Conservation (phyloP, 2,113 vertebrate genomes). For the Rhizomys pruinosus region DNA sequence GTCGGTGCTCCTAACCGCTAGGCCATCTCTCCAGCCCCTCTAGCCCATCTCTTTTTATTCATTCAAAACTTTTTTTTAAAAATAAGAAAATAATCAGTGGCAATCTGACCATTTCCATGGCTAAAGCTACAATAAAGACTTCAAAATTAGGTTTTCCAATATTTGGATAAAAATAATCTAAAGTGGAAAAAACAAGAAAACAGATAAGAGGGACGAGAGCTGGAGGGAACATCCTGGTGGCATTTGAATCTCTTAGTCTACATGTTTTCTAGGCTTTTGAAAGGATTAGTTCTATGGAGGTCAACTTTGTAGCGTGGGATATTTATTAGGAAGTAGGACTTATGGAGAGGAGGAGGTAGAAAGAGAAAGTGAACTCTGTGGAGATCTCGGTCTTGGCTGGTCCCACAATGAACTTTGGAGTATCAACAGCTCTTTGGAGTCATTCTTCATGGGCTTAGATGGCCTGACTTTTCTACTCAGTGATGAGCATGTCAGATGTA, state of each 20-base stretch:
- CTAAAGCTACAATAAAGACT: neutral
- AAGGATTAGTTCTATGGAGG: neutral
- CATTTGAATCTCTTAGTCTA: neutral
- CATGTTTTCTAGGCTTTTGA: neutral
- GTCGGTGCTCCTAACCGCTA: too few species aligned
- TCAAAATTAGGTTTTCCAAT: neutral
- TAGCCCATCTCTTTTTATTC: neutral
- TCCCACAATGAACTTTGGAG: neutral
- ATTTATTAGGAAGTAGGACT: neutral
- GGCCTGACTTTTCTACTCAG: neutral
- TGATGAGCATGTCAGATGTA: too few species aligned
- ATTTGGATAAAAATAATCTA: neutral
- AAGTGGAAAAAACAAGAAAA: neutral
- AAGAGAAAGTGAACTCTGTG: neutral
- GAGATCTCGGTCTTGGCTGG: neutral
- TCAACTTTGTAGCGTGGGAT: neutral
- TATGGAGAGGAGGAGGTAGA: neutral
- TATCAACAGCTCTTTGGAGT: fast-evolving
- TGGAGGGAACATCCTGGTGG: neutral
- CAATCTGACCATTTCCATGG: neutral
- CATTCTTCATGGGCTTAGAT: neutral
- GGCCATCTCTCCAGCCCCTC: too few species aligned
- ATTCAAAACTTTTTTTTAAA: neutral
- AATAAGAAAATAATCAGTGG: neutral
- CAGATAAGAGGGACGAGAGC: neutral